Percentiles rank a stretch among this genome's conserved stretches.
Evolutionary conservation across 2,888 invertebrate species (phyloP).

Genomic region (Glaucopsyche alexis): DNA sequence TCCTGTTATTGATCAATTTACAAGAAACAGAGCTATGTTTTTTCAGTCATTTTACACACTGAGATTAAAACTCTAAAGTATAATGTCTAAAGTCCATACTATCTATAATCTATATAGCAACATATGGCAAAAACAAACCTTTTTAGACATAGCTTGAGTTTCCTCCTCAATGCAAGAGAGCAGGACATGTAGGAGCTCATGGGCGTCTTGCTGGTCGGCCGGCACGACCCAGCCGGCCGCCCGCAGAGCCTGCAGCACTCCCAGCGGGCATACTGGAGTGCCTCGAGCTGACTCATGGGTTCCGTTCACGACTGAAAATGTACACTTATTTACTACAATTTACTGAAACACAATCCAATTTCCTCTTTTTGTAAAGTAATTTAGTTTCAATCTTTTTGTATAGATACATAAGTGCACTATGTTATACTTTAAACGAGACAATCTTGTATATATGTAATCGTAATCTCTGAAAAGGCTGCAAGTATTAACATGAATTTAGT

Average conservation of each 20-base stretch:
- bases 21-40: no score
- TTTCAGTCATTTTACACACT: no score
- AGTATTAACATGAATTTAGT: no score
- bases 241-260: slow-evolving; percentile 86
- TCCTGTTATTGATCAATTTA: no score
- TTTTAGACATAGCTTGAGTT: slow-evolving; percentile 79
- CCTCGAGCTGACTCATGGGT: slow-evolving; percentile 84
- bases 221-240: slow-evolving; percentile 92
- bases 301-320: slow-evolving; percentile 83
- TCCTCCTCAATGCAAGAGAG: slow-evolving; percentile 95
- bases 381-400: no score
- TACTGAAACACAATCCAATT: not conserved
- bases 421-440: no score
- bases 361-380: not conserved
- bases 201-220: slow-evolving; percentile 95
- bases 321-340: not conserved
- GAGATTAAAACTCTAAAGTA: not conserved
- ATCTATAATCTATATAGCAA: not conserved
- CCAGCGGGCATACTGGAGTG: slow-evolving; percentile 74
- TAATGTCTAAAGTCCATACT: not conserved
- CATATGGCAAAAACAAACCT: slow-evolving; percentile 62
- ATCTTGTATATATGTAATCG: no score
- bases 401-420: no score
- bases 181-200: slow-evolving; percentile 94
- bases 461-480: no score